These are phyloP conservation scores for Labroides dimidiatus DNA, from an alignment of 2,797 vertebrate species.

Conservation along the genomic window DNA sequence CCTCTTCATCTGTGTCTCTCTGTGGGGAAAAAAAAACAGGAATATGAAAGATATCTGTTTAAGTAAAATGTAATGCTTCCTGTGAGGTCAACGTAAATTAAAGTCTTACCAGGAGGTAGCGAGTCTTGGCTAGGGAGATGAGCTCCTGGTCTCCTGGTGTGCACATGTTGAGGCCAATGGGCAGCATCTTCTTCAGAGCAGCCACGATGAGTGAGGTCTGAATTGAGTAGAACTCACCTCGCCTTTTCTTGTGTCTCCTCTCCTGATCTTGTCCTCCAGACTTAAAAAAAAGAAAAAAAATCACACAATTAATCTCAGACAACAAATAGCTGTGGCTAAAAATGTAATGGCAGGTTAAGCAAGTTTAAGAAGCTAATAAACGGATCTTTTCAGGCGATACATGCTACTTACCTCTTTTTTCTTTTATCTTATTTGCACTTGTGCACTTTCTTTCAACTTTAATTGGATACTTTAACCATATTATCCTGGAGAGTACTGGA, in stretches of 20 bases:
- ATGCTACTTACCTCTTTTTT: not conserved
- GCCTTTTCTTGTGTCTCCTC: conserved; percentile 94
- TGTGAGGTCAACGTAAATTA: not conserved
- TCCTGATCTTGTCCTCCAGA: conserved; percentile 98
- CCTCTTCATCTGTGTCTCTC: conserved; percentile 98
- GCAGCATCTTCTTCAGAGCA: conserved; percentile 98
- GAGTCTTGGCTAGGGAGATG: conserved; percentile 93
- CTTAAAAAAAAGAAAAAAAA: conserved; percentile 72
- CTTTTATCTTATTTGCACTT: conserved; percentile 27
- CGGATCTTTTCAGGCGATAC: conserved; percentile 4
- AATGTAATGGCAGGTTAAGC: not conserved
- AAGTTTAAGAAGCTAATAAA: conserved; percentile 3
- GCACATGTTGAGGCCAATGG: conserved; percentile 99
- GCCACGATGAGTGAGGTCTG: conserved; percentile 98
- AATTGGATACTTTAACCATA: conserved; percentile 12
- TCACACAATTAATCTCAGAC: conserved; percentile 31
- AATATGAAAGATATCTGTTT: not conserved
- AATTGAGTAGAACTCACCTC: conserved; percentile 97
- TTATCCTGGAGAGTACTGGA: conserved; percentile 26
- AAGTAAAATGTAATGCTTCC: not conserved
- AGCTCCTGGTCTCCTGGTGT: conserved; percentile 98
- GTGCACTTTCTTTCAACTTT: conserved; percentile 18
- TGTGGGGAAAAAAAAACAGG: conserved; percentile 71
- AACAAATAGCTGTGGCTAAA: conserved; percentile 9
- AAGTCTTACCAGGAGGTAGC: conserved; percentile 90